These are phyloP conservation scores for Sakesphorus luctuosus DNA, from an alignment of 2,113 vertebrate species.

Conservation along the genomic window DNA sequence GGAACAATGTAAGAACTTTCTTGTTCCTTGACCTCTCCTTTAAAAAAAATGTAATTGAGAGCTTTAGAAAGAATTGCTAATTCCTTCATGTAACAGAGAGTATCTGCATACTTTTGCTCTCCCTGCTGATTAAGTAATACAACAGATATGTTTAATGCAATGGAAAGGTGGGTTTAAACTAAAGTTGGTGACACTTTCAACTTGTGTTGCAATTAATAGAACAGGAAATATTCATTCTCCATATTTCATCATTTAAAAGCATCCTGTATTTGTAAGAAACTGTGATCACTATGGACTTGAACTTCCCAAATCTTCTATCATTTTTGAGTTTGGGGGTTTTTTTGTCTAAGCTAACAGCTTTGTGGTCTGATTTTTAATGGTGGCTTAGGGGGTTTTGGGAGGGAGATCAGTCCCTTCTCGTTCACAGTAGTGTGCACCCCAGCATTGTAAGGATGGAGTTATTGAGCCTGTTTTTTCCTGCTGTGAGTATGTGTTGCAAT, in stretches of 20 bases:
- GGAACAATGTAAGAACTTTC: background rate
- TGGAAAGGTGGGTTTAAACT: background rate
- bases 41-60: background rate
- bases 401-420: background rate
- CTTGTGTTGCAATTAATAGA: constrained; percentile 32
- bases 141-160: constrained; percentile 26
- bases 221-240: constrained; percentile 52
- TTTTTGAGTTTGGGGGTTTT: background rate
- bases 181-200: background rate
- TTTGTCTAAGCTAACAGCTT: background rate
- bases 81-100: background rate
- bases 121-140: background rate
- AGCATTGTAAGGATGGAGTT: background rate
- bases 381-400: background rate
- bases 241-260: constrained; percentile 58
- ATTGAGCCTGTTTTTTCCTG: constrained; percentile 38
- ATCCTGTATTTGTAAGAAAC: constrained; percentile 55
- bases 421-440: background rate
- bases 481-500: constrained; percentile 11
- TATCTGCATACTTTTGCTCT: background rate
- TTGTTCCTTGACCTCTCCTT: background rate
- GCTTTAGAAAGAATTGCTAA: background rate
- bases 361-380: background rate
- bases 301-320: background rate
- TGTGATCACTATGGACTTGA: background rate